phyloP scores from a whole-genome alignment of 2,888 invertebrate species.

The Amphimallon solstitiale region DNA sequence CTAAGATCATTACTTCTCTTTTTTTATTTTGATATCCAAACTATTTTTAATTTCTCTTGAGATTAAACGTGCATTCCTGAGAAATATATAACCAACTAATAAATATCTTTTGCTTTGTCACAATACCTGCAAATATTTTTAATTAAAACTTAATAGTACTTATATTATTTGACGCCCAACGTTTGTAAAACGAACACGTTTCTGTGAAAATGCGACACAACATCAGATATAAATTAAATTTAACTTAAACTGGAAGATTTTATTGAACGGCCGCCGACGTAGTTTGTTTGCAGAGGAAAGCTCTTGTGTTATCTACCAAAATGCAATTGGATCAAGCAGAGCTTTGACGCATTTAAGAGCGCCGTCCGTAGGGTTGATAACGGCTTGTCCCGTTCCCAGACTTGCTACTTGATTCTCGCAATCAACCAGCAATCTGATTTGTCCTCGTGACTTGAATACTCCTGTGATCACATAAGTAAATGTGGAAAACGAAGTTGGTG shows the following conservation, averaged over 20 bases:
- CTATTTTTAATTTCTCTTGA: too few species aligned
- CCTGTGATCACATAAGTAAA: slow-evolving; percentile 54
- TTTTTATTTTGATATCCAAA: too few species aligned
- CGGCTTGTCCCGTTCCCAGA: slow-evolving; percentile 43
- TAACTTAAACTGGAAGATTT: slow-evolving; percentile 36
- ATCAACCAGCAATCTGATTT: slow-evolving; percentile 58
- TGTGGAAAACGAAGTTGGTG: slow-evolving; percentile 57
- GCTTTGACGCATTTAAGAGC: slow-evolving; percentile 45
- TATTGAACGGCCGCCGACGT: slow-evolving; percentile 18
- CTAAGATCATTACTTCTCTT: too few species aligned
- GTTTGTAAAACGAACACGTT: background rate
- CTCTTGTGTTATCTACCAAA: slow-evolving; percentile 43
- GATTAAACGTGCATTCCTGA: too few species aligned
- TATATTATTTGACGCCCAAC: too few species aligned
- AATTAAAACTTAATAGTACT: too few species aligned
- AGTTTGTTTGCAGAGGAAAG: slow-evolving; percentile 39
- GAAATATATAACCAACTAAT: too few species aligned
- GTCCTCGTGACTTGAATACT: slow-evolving; percentile 55
- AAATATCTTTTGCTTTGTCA: too few species aligned
- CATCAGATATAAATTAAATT: slow-evolving; percentile 9
- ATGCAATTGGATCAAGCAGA: slow-evolving; percentile 45
- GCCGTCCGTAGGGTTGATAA: slow-evolving; percentile 42
- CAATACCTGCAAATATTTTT: too few species aligned
- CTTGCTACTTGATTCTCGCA: slow-evolving; percentile 56
- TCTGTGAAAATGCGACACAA: slow-evolving; percentile 17